Base-by-base conservation (phyloP, 2,888 invertebrate species). In the Macroteleia sp. region DNA sequence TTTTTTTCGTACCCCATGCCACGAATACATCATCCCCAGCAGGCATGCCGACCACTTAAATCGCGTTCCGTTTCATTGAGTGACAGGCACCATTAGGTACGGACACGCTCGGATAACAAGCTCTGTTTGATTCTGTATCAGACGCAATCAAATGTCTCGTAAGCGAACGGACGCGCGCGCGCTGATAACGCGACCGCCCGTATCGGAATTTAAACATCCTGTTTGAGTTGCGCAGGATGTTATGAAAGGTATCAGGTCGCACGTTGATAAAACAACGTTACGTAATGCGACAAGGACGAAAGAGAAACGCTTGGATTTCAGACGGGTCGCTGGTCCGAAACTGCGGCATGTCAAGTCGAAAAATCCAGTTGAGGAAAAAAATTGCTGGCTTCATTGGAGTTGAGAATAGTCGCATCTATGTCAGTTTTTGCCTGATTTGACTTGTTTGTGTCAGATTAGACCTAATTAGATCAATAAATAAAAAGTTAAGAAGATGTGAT, bases 51-150 rank as follows among this genome's bases (percentile, higher is more conserved):
- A 48, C 59, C 22, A 61, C 70, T 61, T 44, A 50, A 41, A 34
- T 48, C 56, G 61, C 66, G 67, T 62, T 80, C 39, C 56, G 74
- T 80, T 74, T 48, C 74, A 66, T 67, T 76, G 69, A 73, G 73
- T 73, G 76, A 77, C 79, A 70, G 76, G 76, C 80, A 54, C 78
- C 81, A 76, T 81, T 81, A 81, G 79, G 66, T 54, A 50, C 69
- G 67, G 77, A 66, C 62, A 57, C 52, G 74, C 74, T 74, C 39
- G 71, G 76, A 70, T 71, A 77, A 71, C 77, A 22, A 77, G 71
- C 44, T 48, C 57, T 19, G 6, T 20, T 50, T 17, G 48, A 48
- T 56, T 50, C 32, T 32, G 48, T 52, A 70, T 69, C 57, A 32
- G 64, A 70, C 30, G 56, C 3, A 25, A 9, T 39, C 39, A 41